A percentile compares a stretch with the other conserved stretches of the same genome.
phyloP scores from a whole-genome alignment of 2,888 invertebrate genomes.

The Sphinx pinastri region DNA sequence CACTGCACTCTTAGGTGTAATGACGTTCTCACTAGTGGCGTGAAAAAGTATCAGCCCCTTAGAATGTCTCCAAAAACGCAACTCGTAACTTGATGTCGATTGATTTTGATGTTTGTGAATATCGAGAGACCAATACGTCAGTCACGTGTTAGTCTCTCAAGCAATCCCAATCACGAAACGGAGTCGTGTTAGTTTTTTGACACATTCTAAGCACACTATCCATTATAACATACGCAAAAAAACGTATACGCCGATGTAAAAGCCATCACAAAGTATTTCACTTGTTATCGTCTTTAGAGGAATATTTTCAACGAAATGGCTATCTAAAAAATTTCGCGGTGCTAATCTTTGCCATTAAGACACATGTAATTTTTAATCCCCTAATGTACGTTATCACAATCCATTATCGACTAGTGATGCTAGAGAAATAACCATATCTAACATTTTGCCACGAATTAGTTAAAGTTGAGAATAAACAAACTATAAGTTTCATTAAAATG shows the following conservation, averaged over 20 bases:
- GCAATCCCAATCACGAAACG: no score
- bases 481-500: conserved; percentile 10
- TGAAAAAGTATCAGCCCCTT: not conserved
- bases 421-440: conserved; percentile 55
- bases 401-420: conserved; percentile 47
- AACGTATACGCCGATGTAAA: not conserved
- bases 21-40: not conserved
- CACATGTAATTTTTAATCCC: conserved; percentile 34
- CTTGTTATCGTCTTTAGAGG: conserved; percentile 3
- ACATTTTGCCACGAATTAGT: conserved; percentile 35
- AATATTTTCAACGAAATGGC: conserved; percentile 32
- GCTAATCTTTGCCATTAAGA: conserved; percentile 58
- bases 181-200: no score
- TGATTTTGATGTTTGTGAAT: no score
- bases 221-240: no score
- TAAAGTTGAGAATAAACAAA: not conserved
- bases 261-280: not conserved
- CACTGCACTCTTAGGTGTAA: not conserved
- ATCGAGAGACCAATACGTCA: no score
- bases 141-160: no score
- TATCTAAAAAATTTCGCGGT: conserved; percentile 45
- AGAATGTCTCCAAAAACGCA: no score
- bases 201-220: no score
- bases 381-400: conserved; percentile 30
- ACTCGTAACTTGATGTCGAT: no score